Percentiles rank a stretch among this genome's conserved stretches.
Conservation (phyloP, 2,113 vertebrate species). For the Eidolon helvum region DNA sequence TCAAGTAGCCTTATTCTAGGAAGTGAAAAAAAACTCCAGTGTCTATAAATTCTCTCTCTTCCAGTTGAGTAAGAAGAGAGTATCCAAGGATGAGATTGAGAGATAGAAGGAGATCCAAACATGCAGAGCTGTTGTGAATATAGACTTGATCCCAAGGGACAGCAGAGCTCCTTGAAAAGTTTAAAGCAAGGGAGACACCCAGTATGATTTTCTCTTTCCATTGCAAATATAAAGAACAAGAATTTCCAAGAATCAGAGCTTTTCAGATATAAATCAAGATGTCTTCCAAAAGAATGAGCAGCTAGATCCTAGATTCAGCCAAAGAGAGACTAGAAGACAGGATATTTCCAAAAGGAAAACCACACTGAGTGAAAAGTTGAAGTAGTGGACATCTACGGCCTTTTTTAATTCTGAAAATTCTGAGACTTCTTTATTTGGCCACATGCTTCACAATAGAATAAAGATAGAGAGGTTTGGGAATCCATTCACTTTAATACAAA, state of each 20-base stretch:
- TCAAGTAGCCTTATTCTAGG: not conserved
- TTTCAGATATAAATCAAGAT: not conserved
- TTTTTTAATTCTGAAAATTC: conserved; percentile 29
- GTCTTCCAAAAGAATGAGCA: not conserved
- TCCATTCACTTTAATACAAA: not conserved
- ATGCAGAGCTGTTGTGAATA: not conserved
- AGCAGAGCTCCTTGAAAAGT: not conserved
- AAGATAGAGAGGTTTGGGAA: not conserved
- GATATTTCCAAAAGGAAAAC: not conserved
- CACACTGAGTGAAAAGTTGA: not conserved
- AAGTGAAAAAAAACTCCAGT: not conserved
- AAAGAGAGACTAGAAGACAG: not conserved
- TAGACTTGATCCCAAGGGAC: not conserved
- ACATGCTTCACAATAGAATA: not conserved
- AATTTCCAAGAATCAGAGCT: not conserved
- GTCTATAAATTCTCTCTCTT: not conserved
- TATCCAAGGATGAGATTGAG: not conserved
- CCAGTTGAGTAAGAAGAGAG: not conserved
- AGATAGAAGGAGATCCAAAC: not conserved
- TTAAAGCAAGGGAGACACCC: not conserved
- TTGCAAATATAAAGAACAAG: not conserved
- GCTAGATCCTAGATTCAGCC: not conserved
- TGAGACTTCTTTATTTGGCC: not conserved
- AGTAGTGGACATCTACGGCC: not conserved
- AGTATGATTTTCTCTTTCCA: not conserved